Percentiles rank a stretch among this genome's conserved stretches.
Evolutionary conservation across 1,140 invertebrate species (phyloP).

Genomic region (Goniozus legneri): DNA sequence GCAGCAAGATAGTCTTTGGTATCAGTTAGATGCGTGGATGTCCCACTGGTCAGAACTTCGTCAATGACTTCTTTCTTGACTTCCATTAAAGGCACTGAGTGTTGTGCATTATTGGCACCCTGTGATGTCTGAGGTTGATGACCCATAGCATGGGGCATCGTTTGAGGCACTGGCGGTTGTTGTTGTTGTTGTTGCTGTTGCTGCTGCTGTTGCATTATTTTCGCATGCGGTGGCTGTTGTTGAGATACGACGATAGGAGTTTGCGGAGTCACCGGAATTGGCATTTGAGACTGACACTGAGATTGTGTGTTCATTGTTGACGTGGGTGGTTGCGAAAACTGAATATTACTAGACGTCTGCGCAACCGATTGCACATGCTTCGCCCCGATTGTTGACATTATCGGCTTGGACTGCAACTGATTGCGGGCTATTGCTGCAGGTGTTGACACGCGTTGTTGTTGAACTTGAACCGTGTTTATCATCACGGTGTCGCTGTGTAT

Average conservation of each 20-base stretch:
- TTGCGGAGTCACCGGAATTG: conserved; percentile 10
- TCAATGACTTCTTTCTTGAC: conserved; percentile 53
- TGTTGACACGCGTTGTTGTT: conserved; percentile 24
- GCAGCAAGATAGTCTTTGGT: conserved; percentile 54
- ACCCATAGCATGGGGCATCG: conserved; percentile 28
- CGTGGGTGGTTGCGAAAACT: conserved; percentile 8
- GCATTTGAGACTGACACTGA: conserved; percentile 5
- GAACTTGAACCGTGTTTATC: conserved; percentile 8
- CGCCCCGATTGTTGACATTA: conserved; percentile 26
- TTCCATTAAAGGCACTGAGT: conserved; percentile 49
- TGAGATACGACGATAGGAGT: conserved; percentile 15
- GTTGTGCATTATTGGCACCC: conserved; percentile 40
- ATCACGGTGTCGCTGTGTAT: conserved; percentile 20
- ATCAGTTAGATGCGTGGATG: conserved; percentile 44
- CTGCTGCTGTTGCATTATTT: conserved; percentile 20
- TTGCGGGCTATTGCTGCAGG: conserved; percentile 28
- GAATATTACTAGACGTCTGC: conserved; percentile 22
- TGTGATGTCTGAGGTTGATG: conserved; percentile 42
- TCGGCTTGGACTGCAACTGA: conserved; percentile 27
- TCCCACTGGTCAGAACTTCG: conserved; percentile 42
- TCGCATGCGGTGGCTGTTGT: conserved; percentile 10
- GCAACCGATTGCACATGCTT: conserved; percentile 23
- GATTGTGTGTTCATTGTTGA: conserved; percentile 12
- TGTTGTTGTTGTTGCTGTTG: conserved; percentile 10
- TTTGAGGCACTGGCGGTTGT: conserved; percentile 34